A percentile compares a stretch with the other conserved stretches of the same genome.
Conservation (phyloP, 2,797 vertebrate genomes). For the Sciaenops ocellatus region DNA sequence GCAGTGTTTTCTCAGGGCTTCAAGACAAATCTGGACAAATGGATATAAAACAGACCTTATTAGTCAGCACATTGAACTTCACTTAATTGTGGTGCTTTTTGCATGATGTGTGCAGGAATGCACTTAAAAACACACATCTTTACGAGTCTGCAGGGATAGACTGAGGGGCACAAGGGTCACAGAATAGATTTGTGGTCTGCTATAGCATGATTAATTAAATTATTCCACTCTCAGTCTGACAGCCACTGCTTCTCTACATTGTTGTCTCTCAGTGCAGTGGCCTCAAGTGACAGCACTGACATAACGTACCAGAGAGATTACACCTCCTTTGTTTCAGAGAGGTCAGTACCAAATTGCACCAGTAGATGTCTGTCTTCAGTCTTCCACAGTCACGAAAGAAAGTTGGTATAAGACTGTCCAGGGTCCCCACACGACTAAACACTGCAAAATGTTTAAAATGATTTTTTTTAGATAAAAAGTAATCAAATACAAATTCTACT, state of each 20-base stretch:
- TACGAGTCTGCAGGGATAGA: background rate
- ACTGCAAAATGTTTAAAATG: constrained; percentile 8
- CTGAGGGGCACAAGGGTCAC: background rate
- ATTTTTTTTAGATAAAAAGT: constrained; percentile 2
- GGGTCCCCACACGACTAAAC: constrained; percentile 19
- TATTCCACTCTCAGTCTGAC: background rate
- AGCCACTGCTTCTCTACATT: constrained; percentile 2
- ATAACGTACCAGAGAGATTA: constrained; percentile 50
- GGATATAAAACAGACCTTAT: constrained; percentile 29
- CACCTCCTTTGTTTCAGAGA: constrained; percentile 47
- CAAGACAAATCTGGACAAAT: constrained; percentile 58
- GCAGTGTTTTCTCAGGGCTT: constrained; percentile 85
- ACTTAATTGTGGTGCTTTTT: background rate
- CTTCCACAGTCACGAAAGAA: constrained; percentile 36
- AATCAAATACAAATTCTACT: constrained; percentile 4
- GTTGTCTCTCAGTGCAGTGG: constrained; percentile 3
- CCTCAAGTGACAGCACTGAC: constrained; percentile 44
- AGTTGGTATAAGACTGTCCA: constrained; percentile 17
- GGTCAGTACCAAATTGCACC: constrained; percentile 72
- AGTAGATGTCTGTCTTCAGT: constrained; percentile 82
- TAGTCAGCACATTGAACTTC: constrained; percentile 8
- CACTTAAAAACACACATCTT: background rate
- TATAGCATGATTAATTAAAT: background rate
- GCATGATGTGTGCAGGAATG: background rate
- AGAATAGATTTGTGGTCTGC: background rate